These are phyloP conservation scores for Drosophila sordidula DNA, from an alignment of 2,888 invertebrate genomes.

Conservation along the genomic window DNA sequence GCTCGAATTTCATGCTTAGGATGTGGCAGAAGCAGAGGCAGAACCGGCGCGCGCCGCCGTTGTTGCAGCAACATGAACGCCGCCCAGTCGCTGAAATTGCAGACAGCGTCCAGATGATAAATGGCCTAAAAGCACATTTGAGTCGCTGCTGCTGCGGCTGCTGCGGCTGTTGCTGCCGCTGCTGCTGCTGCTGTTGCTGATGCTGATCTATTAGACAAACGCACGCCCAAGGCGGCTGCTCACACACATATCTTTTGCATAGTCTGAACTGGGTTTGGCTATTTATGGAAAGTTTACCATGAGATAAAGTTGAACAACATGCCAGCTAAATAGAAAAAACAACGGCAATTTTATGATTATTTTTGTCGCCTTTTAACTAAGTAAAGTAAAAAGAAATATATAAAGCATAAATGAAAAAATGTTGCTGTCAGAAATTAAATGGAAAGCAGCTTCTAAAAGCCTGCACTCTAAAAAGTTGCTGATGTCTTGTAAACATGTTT, in stretches of 20 bases:
- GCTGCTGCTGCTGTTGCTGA: conserved; percentile 40
- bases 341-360: conserved; percentile 71
- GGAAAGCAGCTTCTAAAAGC: conserved; percentile 68
- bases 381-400: conserved; percentile 15
- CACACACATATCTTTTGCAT: conserved; percentile 32
- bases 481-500: conserved; percentile 74
- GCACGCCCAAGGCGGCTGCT: conserved; percentile 69
- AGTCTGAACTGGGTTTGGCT: conserved; percentile 47
- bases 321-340: conserved; percentile 37
- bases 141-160: conserved; percentile 59
- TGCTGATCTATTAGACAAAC: conserved; percentile 78
- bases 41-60: conserved; percentile 18
- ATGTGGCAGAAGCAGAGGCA: conserved; percentile 24
- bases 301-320: conserved; percentile 66
- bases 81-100: conserved; percentile 72
- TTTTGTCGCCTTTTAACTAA: conserved; percentile 72
- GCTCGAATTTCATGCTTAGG: conserved; percentile 71
- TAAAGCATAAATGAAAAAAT: conserved; percentile 31
- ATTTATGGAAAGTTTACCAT: conserved; percentile 73
- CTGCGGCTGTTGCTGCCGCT: conserved; percentile 17
- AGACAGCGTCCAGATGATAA: conserved; percentile 73
- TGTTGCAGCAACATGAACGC: conserved; percentile 64
- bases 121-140: conserved; percentile 76
- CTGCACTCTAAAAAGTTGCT: conserved; percentile 64
- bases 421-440: conserved; percentile 75